A percentile compares a stretch with the other conserved stretches of the same genome.
phyloP scores from a whole-genome alignment of 2,113 vertebrate species.

The Scatophagus argus region DNA sequence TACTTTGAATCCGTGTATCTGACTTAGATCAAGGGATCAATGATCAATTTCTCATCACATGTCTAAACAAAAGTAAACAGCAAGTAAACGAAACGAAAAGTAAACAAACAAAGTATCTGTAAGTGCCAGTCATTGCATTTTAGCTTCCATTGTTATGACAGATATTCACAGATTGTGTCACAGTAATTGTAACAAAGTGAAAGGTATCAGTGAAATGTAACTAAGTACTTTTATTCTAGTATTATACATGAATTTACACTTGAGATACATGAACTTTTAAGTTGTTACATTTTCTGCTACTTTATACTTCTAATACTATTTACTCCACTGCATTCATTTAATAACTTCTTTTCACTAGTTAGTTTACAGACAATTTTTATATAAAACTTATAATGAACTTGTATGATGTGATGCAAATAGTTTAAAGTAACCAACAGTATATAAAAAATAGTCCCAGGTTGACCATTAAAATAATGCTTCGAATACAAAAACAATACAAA shows the following conservation, averaged over 20 bases:
- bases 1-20: not conserved
- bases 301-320: not conserved
- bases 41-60: not conserved
- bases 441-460: not conserved
- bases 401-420: not conserved
- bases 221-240: not conserved
- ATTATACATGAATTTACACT: too few relatives aligned
- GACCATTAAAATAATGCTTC: not conserved
- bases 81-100: too few relatives aligned
- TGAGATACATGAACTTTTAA: too few relatives aligned
- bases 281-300: not conserved
- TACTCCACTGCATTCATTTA: not conserved
- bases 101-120: not conserved
- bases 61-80: too few relatives aligned
- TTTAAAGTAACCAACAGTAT: not conserved
- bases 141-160: not conserved
- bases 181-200: not conserved
- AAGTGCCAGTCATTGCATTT: not conserved
- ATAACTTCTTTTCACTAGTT: not conserved
- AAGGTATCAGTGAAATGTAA: not conserved
- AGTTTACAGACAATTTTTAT: too few relatives aligned
- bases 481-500: not conserved
- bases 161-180: not conserved
- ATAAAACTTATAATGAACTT: not conserved
- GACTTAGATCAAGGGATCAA: not conserved